Percentiles rank a stretch among this genome's conserved stretches.
Evolutionary conservation across 1,140 invertebrate genomes (phyloP).

Genomic region (Nautilus pompilius): DNA sequence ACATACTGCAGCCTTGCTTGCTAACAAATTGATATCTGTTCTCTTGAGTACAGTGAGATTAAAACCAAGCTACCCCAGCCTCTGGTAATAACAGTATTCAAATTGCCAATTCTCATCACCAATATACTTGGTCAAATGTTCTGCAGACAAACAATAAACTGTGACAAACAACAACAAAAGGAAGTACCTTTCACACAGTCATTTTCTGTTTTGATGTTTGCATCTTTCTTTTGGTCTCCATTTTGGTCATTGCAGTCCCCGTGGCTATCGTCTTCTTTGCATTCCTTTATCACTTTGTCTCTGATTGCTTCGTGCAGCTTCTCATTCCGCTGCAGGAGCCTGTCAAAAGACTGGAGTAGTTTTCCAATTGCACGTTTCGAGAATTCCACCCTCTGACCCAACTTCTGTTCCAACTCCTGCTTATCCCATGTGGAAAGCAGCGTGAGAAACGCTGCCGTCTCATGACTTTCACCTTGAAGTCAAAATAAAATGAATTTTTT

Average conservation of each 20-base stretch:
- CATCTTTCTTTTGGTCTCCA: conserved; percentile 19
- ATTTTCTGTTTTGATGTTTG: conserved; percentile 15
- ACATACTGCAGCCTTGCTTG: too few relatives aligned
- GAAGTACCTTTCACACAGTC: neutral
- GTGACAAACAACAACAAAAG: neutral
- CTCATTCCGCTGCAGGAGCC: conserved; percentile 57
- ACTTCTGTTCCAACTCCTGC: conserved; percentile 92
- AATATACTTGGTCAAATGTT: too few relatives aligned
- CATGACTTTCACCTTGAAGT: conserved; percentile 89
- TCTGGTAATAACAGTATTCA: too few relatives aligned
- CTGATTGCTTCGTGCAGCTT: conserved; percentile 69
- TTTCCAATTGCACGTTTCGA: conserved; percentile 83
- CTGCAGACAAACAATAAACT: neutral
- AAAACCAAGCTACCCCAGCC: too few relatives aligned
- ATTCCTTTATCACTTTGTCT: conserved; percentile 50
- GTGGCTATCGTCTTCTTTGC: conserved; percentile 12
- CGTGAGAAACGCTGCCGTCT: conserved; percentile 92
- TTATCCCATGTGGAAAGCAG: conserved; percentile 98
- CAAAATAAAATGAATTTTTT: too few relatives aligned
- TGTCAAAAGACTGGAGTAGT: conserved; percentile 93
- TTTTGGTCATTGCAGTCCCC: neutral
- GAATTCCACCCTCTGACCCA: conserved; percentile 81
- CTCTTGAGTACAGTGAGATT: too few relatives aligned
- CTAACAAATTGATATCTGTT: too few relatives aligned
- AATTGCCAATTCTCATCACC: too few relatives aligned